Evolutionary conservation across 2,888 invertebrate species (phyloP).

Genomic region (Campoplex capitator): DNA sequence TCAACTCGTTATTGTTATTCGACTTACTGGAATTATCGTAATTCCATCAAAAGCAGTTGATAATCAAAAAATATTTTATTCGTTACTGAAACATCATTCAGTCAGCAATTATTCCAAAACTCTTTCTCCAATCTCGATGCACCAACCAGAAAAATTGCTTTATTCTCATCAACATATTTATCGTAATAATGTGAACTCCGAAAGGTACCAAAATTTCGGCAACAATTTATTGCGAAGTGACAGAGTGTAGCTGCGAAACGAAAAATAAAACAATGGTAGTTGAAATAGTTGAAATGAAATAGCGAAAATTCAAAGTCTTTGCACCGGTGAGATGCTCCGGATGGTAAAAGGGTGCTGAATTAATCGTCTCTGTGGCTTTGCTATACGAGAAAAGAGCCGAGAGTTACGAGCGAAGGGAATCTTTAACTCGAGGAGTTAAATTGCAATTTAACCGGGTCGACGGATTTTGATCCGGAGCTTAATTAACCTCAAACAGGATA

Average conservation of each 20-base stretch:
- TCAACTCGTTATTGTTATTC: no score
- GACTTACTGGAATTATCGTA: no score
- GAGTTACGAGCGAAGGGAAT: slow-evolving; percentile 39
- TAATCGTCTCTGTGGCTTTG: background rate
- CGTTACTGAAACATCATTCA: background rate
- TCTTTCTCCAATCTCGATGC: background rate
- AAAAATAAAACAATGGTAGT: no score
- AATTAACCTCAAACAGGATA: slow-evolving; percentile 43
- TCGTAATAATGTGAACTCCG: background rate
- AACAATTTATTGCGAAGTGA: background rate
- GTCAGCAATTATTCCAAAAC: background rate
- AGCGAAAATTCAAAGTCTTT: background rate
- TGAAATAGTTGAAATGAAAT: background rate
- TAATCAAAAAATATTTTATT: no score
- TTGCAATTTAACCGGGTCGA: slow-evolving; percentile 56
- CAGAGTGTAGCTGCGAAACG: no score
- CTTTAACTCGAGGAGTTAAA: slow-evolving; percentile 52
- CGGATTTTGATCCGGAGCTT: slow-evolving; percentile 56
- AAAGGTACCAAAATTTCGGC: background rate
- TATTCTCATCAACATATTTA: background rate
- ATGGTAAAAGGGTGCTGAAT: slow-evolving; percentile 18
- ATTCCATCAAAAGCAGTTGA: no score
- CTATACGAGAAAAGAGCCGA: background rate
- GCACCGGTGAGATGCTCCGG: background rate
- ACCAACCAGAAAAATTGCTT: background rate